These are phyloP conservation scores for Parascotia fuliginaria DNA, from an alignment of 2,888 invertebrate genomes.

Conservation along the genomic window DNA sequence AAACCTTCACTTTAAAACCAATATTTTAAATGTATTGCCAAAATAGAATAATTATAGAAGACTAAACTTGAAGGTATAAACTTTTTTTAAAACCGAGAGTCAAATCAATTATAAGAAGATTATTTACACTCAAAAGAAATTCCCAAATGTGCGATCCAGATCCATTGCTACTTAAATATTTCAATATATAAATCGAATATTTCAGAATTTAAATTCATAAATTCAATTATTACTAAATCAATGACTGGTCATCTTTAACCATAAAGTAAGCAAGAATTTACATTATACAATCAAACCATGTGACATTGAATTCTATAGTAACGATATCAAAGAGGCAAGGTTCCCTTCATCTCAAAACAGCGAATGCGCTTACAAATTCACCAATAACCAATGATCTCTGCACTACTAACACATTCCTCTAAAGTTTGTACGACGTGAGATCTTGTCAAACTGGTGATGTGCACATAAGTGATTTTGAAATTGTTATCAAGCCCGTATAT, in stretches of 20 bases:
- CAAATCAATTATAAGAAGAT: no score
- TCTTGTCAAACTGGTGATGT: slow-evolving; percentile 52
- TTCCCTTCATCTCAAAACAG: slow-evolving; percentile 65
- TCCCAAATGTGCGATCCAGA: slow-evolving; percentile 17
- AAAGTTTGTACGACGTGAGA: slow-evolving; percentile 19
- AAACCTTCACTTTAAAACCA: no score
- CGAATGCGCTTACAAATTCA: slow-evolving; percentile 51
- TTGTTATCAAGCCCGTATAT: slow-evolving; percentile 82
- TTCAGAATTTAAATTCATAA: slow-evolving; percentile 53
- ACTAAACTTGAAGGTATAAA: no score
- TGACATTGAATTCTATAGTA: slow-evolving; percentile 74
- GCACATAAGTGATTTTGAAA: slow-evolving; percentile 78
- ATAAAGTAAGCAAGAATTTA: slow-evolving; percentile 76
- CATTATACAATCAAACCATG: slow-evolving; percentile 67
- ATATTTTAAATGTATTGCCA: not conserved
- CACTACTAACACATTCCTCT: slow-evolving; percentile 1
- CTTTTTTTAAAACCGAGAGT: no score
- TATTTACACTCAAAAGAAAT: no score
- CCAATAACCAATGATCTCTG: slow-evolving; percentile 40
- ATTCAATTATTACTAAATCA: slow-evolving; percentile 68
- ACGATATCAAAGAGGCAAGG: slow-evolving; percentile 73
- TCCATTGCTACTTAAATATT: slow-evolving; percentile 9
- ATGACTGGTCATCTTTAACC: slow-evolving; percentile 69
- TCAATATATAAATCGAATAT: slow-evolving; percentile 15
- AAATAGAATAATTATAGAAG: not conserved